Evolutionary conservation across 2,797 vertebrate species (phyloP).

Genomic region (Sus cebifrons): DNA sequence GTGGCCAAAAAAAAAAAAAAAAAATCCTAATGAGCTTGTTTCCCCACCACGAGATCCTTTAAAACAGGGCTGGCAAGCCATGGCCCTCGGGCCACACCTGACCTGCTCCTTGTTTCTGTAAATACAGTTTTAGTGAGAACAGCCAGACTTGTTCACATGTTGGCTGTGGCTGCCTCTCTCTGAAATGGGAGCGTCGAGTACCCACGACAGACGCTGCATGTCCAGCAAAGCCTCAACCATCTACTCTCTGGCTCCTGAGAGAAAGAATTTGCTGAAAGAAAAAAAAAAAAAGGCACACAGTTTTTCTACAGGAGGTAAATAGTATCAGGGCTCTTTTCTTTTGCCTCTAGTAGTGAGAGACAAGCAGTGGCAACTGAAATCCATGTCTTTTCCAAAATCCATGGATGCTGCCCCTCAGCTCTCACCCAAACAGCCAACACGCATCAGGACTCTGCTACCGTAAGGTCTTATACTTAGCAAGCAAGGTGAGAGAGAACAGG

Average conservation of each 20-base stretch:
- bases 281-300: neutral
- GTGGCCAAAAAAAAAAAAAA: no score
- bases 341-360: neutral
- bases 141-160: neutral
- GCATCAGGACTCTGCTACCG: neutral
- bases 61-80: neutral
- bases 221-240: neutral
- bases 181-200: neutral
- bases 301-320: conserved; percentile 3
- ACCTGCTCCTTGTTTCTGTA: neutral
- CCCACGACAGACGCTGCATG: rapidly evolving
- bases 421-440: neutral
- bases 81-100: neutral
- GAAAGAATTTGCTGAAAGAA: neutral
- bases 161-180: neutral
- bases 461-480: neutral
- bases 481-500: rapidly evolving
- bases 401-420: neutral
- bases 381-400: neutral
- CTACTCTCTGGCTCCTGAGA: neutral
- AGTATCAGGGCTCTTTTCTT: neutral
- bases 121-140: neutral
- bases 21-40: neutral
- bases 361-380: neutral
- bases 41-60: neutral